Evolutionary conservation across 2,113 vertebrate genomes (phyloP), one percentile per base, ranked within the genome.

Genomic region (Lophotis ruficrista): DNA sequence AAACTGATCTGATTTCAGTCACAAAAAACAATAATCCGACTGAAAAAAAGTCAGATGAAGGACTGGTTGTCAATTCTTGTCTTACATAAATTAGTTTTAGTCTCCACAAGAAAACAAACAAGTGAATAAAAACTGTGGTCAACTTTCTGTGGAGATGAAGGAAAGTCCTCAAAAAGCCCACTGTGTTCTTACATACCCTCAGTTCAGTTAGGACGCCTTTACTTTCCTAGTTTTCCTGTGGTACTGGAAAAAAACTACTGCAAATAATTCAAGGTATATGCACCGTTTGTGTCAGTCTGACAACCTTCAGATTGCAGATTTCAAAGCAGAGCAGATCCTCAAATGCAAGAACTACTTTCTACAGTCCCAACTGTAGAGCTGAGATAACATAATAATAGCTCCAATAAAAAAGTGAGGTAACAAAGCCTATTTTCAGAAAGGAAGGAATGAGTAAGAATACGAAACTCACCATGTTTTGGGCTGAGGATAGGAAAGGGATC

Each of bases 401-500:
- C 20, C 68, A 73, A 86, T 22, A 58, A 16, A 88, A 50, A 86
- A 78, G 15, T 58, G 25, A 89, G n/a, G 53, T 38, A 90, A 48
- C 23, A 73, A 91, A 92, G 38, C 5, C 30, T 54, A 9, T 56
- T 70, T 92, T 56, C 30, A 85, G 22, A 8, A 66, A 1, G 12
- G 10, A 81, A 92, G 35, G 31, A 82, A 90, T 43, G 10, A 65
- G 28, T 19, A 86, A 72, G 45, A 60, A 83, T 24, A 91, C 7
- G 33, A 77, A 50, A 97, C 98, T 98, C 83, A 99, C 99, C 99
- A 25, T 99, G 99, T 97, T 99, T 99, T 69, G 99, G 99, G 97
- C 99, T 99, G 86, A 99, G 98, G 94, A 99, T 99, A 60, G 99
- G 99, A 97, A 99, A 99, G 0, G 99, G 99, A 92, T 99, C 99